Conservation (phyloP, 2,888 invertebrate species). For the Anarsia innoxiella region DNA sequence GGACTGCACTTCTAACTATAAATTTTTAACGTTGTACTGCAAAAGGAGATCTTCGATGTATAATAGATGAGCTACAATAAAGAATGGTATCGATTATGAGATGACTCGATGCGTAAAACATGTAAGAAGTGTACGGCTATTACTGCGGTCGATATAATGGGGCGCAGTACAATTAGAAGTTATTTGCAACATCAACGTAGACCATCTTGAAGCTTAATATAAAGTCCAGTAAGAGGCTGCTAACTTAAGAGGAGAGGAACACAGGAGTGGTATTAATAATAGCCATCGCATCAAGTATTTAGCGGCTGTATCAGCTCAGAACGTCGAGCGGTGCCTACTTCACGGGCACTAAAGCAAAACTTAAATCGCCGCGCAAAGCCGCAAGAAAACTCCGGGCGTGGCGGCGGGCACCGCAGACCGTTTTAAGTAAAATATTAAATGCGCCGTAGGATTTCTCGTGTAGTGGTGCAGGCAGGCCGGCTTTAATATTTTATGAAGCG, state of each 20-base stretch:
- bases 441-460: constrained; percentile 55
- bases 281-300: constrained; percentile 47
- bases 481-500: constrained; percentile 64
- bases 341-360: constrained; percentile 52
- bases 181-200: constrained; percentile 3
- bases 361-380: constrained; percentile 48
- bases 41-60: constrained; percentile 6
- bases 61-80: constrained; percentile 10
- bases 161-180: not conserved
- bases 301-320: constrained; percentile 32
- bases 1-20: too few species aligned
- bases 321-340: constrained; percentile 32
- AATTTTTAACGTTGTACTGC: too few species aligned
- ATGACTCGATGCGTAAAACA: constrained; percentile 5
- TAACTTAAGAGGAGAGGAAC: constrained; percentile 14
- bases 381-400: constrained; percentile 60
- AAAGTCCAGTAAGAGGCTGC: constrained; percentile 4
- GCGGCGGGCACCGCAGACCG: constrained; percentile 56
- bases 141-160: not conserved
- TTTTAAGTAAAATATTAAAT: constrained; percentile 70
- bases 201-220: constrained; percentile 5
- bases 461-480: constrained; percentile 37
- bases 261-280: constrained; percentile 29
- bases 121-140: constrained; percentile 1
- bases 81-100: constrained; percentile 10